These are phyloP conservation scores for Nebria salina DNA, from an alignment of 2,888 invertebrate genomes.

Conservation along the genomic window DNA sequence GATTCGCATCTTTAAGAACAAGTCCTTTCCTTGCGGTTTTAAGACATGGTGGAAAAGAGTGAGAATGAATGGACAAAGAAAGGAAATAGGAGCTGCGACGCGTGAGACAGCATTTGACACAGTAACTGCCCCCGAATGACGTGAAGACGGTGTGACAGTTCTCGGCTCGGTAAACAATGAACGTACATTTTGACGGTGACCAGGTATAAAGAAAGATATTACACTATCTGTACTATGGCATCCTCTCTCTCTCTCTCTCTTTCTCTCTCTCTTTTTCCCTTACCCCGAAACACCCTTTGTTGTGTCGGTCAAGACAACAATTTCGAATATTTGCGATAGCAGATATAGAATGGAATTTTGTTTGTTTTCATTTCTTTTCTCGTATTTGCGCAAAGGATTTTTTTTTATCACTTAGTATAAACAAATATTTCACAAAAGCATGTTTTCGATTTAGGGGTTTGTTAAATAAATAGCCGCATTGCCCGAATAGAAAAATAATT, in stretches of 20 bases:
- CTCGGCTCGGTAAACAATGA: conserved; percentile 22
- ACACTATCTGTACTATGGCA: not conserved
- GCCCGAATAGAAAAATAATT: not conserved
- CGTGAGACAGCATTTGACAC: conserved; percentile 54
- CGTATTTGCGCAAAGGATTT: not conserved
- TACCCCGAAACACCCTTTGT: not conserved
- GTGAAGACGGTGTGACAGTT: conserved; percentile 42
- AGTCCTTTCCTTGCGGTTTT: not conserved
- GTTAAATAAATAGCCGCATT: not conserved
- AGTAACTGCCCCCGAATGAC: conserved; percentile 53
- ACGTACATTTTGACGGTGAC: not conserved
- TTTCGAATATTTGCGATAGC: not conserved
- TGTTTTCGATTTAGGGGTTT: not conserved
- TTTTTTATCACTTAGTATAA: not conserved
- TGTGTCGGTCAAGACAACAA: not conserved
- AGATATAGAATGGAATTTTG: not conserved
- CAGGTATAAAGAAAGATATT: conserved; percentile 4
- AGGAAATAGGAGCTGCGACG: conserved; percentile 47
- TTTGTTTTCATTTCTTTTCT: not conserved
- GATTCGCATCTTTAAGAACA: not conserved
- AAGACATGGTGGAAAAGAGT: not conserved
- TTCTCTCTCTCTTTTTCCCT: not conserved
- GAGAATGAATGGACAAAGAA: not conserved
- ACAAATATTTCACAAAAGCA: not conserved
- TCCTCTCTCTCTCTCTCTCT: not conserved